phyloP scores from a whole-genome alignment of 2,797 vertebrate genomes.

The Phalloptychus januarius region DNA sequence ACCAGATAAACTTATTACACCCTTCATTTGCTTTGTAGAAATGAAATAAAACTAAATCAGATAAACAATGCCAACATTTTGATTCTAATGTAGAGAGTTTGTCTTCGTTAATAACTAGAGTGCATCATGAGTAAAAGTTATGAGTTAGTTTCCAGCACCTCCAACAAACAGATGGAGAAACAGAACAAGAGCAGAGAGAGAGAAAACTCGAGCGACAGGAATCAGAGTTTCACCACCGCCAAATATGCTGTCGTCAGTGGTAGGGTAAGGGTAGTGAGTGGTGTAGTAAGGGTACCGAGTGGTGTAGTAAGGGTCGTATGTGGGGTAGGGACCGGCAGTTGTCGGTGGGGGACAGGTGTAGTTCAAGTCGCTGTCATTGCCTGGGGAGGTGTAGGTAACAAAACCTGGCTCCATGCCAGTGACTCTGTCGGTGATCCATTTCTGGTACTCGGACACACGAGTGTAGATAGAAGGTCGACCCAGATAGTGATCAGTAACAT shows the following conservation, averaged over 20 bases:
- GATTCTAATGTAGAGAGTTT: not conserved
- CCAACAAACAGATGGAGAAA: conserved; percentile 3
- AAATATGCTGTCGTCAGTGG: conserved; percentile 11
- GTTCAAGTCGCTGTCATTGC: fast-evolving
- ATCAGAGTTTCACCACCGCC: conserved; percentile 7
- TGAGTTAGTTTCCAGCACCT: not conserved
- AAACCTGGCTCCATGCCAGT: conserved; percentile 39
- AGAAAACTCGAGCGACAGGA: conserved; percentile 14
- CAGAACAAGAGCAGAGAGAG: conserved; percentile 21
- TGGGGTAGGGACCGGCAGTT: too few species aligned
- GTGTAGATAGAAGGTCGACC: conserved; percentile 54
- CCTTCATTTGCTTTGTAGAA: not conserved
- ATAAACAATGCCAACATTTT: not conserved
- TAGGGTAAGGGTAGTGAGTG: not conserved
- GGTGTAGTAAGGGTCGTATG: too few species aligned
- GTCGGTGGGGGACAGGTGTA: conserved; percentile 1
- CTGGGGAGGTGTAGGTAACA: conserved; percentile 19
- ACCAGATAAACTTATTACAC: not conserved
- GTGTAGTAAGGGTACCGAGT: too few species aligned
- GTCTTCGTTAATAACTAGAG: not conserved
- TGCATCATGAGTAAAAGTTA: not conserved
- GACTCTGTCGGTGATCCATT: conserved; percentile 46
- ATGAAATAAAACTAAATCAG: not conserved
- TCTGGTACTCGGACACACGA: conserved; percentile 60
- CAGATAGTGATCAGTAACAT: fast-evolving